These are phyloP conservation scores for Empidonax alnorum DNA, from an alignment of 2,113 vertebrate genomes.

Conservation along the genomic window DNA sequence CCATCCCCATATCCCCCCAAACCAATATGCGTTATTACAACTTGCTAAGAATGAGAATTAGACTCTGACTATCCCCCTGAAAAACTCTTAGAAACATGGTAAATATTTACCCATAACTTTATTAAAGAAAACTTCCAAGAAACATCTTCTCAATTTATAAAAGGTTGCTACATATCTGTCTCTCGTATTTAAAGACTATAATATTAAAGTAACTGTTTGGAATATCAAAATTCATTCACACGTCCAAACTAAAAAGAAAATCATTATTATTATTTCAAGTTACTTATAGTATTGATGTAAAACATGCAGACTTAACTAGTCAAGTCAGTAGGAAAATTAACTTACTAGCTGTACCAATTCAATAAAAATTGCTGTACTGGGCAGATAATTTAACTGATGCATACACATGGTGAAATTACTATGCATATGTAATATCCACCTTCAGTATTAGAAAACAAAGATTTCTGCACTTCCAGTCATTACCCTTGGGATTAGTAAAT, in stretches of 20 bases:
- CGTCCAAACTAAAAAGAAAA: not conserved
- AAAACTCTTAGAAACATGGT: not conserved
- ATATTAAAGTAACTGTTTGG: not conserved
- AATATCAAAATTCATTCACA: not conserved
- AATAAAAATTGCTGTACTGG: not conserved
- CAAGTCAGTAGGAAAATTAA: not conserved
- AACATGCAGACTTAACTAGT: not conserved
- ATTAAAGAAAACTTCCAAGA: not conserved
- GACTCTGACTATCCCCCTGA: not conserved
- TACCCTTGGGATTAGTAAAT: not conserved
- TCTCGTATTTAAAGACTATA: not conserved
- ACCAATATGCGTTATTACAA: not conserved
- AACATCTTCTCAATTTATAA: not conserved
- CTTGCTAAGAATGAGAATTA: not conserved
- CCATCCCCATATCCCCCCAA: not conserved
- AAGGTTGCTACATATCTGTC: not conserved
- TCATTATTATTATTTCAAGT: not conserved
- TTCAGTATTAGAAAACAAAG: not conserved
- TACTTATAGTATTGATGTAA: not conserved
- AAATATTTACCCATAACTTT: not conserved
- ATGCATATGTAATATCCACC: not conserved
- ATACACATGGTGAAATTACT: not conserved
- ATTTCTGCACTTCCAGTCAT: not conserved
- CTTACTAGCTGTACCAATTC: not conserved
- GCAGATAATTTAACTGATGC: not conserved